Base-by-base conservation (phyloP, 2,888 invertebrate species). In the Oxytorus armatus region DNA sequence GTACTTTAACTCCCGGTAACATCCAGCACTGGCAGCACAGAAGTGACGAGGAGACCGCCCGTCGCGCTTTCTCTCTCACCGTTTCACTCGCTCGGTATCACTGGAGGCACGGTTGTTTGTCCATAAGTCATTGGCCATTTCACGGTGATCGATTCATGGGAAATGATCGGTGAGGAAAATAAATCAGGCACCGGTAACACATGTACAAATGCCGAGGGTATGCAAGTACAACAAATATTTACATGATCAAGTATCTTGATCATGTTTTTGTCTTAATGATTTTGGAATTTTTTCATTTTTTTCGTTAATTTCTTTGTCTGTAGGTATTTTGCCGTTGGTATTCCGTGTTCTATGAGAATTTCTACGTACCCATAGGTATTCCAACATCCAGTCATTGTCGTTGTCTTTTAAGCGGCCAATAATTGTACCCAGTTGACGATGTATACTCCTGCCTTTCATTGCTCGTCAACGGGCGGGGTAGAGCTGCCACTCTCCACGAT, bases 21-120 rank as follows among this genome's bases (percentile, higher is more conserved):
- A 77, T 76, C 29, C 73, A 47, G 51, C 57, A 68, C 63, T 36
- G 70, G 68, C 61, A 72, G 51, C 66, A 33, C 36, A 57, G 21
- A 11, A 23, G 23, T 70, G 70, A 65, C 55, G 39, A 53, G n/a
- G 74, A 69, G 79, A 72, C 82, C 75, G 68, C 82, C 80, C 69
- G 77, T 23, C 29, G 77, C 1, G 42, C 42, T 51, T 70, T 57
- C 39, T 72, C 55, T 72, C 42, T 29, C 55, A 11, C n/a, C 23
- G 23, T 51, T 53, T 7, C 23, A 16, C 39, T 53, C n/a, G n/a
- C 18, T 14, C 18, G 36, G 23, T 23, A 16, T 21, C 21, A n/a
- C 36, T 3, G 5, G 1, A 11, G 36, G 2, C 51, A 4, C 36
- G 33, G 1, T 65, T 44, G 14, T 44, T 18, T 11, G 2, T 51